Conservation (phyloP, 2,797 vertebrate species). For the Sciurus carolinensis region DNA sequence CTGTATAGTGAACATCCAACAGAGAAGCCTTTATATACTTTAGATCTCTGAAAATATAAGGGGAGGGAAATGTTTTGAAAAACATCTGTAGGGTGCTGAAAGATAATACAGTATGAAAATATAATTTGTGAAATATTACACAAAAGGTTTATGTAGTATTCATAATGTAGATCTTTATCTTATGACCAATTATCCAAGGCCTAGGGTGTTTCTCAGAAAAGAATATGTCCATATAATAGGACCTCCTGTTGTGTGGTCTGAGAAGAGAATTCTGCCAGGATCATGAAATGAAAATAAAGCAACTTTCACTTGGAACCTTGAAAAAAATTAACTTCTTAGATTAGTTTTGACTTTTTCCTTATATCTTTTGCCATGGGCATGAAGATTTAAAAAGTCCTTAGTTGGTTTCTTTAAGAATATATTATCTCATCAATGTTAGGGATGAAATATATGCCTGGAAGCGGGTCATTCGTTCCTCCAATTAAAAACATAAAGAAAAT, state of each 20-base stretch:
- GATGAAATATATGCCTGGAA: background rate
- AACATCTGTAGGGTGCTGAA: constrained; percentile 77
- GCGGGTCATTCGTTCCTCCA: background rate
- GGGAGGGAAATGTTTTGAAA: constrained; percentile 81
- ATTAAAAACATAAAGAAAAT: background rate
- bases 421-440: background rate
- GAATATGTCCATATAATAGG: constrained; percentile 53
- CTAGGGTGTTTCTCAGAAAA: constrained; percentile 62
- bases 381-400: constrained; percentile 39
- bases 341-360: constrained; percentile 47
- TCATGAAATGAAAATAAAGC: constrained; percentile 70
- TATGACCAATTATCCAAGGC: constrained; percentile 78
- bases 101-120: constrained; percentile 79
- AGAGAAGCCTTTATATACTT: constrained; percentile 80
- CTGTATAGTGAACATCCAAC: constrained; percentile 73
- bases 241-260: constrained; percentile 58
- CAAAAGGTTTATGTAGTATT: constrained; percentile 81
- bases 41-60: constrained; percentile 77
- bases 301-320: constrained; percentile 39
- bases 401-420: constrained; percentile 31
- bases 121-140: constrained; percentile 80
- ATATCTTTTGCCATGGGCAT: background rate
- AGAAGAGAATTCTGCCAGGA: constrained; percentile 49
- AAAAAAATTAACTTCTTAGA: constrained; percentile 58
- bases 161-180: constrained; percentile 79